Conservation (phyloP, 2,113 vertebrate species). For the Xenopus tropicalis region UCB_Xtro_10.0 CM004445.2:117468501-117469000, state of each 20-base stretch:
- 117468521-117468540: no score
- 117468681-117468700: neutral
- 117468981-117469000: conserved; percentile 90
- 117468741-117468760: conserved; percentile 84
- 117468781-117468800: conserved; percentile 85
- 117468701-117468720: conserved; percentile 78
- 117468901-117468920: conserved; percentile 92
- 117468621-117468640: neutral
- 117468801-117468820: conserved; percentile 93
- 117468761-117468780: conserved; percentile 92
- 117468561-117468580: no score
- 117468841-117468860: conserved; percentile 99
- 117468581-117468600: no score
- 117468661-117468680: neutral
- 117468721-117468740: conserved; percentile 82
- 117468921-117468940: conserved; percentile 94
- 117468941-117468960: conserved; percentile 95
- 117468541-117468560: no score
- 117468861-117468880: conserved; percentile 99
- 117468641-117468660: neutral
- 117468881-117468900: conserved; percentile 91
- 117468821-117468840: conserved; percentile 97
- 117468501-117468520: no score
- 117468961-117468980: conserved; percentile 94
- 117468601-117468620: no score